Evolutionary conservation across 2,888 invertebrate genomes (phyloP).

Genomic region (Acrocyrtus sp.): DNA sequence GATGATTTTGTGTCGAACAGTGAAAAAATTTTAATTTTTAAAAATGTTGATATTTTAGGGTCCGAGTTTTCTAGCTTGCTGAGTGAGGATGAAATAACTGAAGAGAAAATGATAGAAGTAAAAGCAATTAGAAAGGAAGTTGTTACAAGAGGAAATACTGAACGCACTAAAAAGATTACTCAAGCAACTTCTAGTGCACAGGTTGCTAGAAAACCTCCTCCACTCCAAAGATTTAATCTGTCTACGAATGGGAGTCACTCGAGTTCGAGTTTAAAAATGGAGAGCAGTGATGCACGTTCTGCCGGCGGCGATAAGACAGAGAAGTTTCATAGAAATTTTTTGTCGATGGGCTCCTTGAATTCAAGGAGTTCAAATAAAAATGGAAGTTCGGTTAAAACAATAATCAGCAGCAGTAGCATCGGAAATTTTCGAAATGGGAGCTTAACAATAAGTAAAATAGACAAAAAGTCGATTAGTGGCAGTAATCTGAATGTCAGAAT

Average conservation of each 20-base stretch:
- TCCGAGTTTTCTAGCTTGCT: constrained; percentile 7
- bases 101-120: no score
- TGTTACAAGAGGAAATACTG: no score
- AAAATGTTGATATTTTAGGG: no score
- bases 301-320: background rate
- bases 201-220: constrained; percentile 12
- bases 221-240: constrained; percentile 16
- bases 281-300: background rate
- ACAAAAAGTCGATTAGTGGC: background rate
- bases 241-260: background rate
- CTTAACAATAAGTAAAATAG: background rate
- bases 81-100: background rate
- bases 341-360: constrained; percentile 24
- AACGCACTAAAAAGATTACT: no score
- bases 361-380: background rate
- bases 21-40: no score
- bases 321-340: constrained; percentile 30
- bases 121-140: no score
- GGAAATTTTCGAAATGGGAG: no score
- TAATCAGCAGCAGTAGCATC: no score
- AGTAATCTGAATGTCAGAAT: no score
- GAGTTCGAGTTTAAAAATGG: background rate
- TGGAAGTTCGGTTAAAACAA: no score
- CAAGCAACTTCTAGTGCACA: background rate
- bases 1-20: no score